A percentile compares a stretch with the other conserved stretches of the same genome.
Evolutionary conservation across 2,797 vertebrate genomes (phyloP).

Genomic region (Hyperoplus immaculatus): DNA sequence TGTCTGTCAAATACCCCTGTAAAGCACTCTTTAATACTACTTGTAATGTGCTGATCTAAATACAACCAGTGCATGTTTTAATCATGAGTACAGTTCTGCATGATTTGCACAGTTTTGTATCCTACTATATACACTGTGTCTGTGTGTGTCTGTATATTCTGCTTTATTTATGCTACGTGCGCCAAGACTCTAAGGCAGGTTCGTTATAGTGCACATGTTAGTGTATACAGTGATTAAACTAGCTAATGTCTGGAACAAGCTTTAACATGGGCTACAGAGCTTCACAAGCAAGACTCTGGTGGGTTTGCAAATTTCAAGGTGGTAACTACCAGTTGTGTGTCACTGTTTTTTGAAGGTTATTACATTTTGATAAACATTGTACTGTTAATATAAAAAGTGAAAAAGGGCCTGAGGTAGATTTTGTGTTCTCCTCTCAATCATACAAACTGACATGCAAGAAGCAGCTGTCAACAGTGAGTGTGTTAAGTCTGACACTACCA

Average conservation of each 20-base stretch:
- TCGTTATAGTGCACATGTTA: constrained; percentile 53
- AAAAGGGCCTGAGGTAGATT: constrained; percentile 1
- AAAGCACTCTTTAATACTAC: constrained; percentile 21
- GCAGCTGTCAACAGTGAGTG: background rate
- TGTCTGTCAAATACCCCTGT: constrained; percentile 39
- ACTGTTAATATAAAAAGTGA: constrained; percentile 12
- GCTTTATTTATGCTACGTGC: constrained; percentile 55
- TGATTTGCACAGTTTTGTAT: constrained; percentile 59
- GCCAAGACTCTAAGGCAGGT: constrained; percentile 53
- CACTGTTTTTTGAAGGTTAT: constrained; percentile 14
- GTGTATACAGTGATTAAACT: constrained; percentile 47
- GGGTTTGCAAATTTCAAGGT: background rate
- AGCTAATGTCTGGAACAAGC: constrained; percentile 29
- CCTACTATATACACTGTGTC: constrained; percentile 50
- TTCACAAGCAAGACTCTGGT: background rate
- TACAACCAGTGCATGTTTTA: constrained; percentile 30
- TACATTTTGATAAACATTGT: constrained; percentile 5
- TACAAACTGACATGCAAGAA: background rate
- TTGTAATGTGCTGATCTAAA: constrained; percentile 39
- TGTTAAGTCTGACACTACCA: constrained; percentile 11
- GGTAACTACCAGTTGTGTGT: constrained; percentile 14
- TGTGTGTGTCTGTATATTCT: constrained; percentile 38
- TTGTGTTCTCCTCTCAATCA: background rate
- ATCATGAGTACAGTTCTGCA: constrained; percentile 38
- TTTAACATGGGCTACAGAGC: constrained; percentile 13